These are phyloP conservation scores for Drosophila ogumai DNA, from an alignment of 1,140 invertebrate species.

Conservation along the genomic window DNA sequence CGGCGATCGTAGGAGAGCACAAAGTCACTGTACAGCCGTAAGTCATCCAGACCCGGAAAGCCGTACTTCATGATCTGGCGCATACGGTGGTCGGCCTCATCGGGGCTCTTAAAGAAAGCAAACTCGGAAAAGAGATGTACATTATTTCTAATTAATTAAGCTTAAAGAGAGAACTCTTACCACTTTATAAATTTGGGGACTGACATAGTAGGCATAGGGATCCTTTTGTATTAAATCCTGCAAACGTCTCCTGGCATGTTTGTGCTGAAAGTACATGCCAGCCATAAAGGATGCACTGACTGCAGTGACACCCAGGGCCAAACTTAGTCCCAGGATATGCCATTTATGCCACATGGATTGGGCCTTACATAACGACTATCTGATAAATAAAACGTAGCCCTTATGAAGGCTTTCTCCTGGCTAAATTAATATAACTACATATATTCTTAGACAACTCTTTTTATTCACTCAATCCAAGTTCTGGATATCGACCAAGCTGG, in stretches of 20 bases:
- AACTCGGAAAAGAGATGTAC: slow-evolving; percentile 25
- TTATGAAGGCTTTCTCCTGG: slow-evolving; percentile 13
- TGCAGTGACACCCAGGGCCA: slow-evolving; percentile 35
- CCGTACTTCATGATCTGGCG: slow-evolving; percentile 96
- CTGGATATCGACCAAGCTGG: background rate
- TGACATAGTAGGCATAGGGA: slow-evolving; percentile 74
- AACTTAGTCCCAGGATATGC: slow-evolving; percentile 40
- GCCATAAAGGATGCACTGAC: slow-evolving; percentile 47
- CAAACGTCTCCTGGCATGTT: slow-evolving; percentile 35
- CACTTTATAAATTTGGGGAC: slow-evolving; percentile 56
- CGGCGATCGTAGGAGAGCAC: slow-evolving; percentile 97
- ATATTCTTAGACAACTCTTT: background rate
- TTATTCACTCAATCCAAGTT: background rate
- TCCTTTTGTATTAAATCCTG: slow-evolving; percentile 54
- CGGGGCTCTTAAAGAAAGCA: slow-evolving; percentile 31
- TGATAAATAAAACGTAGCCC: background rate
- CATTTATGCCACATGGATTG: slow-evolving; percentile 35
- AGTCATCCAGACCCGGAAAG: slow-evolving; percentile 94
- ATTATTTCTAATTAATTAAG: background rate
- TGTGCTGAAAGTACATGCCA: slow-evolving; percentile 67
- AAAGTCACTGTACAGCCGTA: slow-evolving; percentile 95
- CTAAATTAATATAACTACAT: background rate
- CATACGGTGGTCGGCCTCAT: slow-evolving; percentile 74
- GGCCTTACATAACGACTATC: background rate
- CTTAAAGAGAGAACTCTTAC: slow-evolving; percentile 27